A percentile compares a stretch with the other conserved stretches of the same genome.
Conservation (phyloP, 2,113 vertebrate genomes). For the Onychostruthus taczanowskii region DNA sequence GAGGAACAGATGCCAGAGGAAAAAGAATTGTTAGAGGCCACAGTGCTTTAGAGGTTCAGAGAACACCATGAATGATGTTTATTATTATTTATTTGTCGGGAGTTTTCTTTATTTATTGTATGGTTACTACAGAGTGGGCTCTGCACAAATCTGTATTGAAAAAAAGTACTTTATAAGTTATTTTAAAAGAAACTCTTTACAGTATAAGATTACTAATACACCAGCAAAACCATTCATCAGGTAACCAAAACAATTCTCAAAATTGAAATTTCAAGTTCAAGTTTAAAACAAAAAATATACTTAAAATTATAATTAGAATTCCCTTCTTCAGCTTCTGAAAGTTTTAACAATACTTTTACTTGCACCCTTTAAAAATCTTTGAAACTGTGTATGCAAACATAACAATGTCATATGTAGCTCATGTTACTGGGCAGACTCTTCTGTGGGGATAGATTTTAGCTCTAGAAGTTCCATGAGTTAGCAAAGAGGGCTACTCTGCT, state of each 20-base stretch:
- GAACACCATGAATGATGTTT: constrained; percentile 13
- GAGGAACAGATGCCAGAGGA: constrained; percentile 32
- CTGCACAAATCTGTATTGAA: neutral
- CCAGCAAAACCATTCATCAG: neutral
- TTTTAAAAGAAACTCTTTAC: neutral
- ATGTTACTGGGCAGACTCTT: neutral
- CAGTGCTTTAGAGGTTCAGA: neutral
- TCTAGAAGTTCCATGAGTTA: neutral
- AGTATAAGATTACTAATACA: neutral
- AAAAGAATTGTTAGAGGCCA: constrained; percentile 18
- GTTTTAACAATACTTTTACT: neutral
- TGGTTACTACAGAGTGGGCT: neutral
- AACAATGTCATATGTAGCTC: neutral
- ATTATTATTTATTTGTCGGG: constrained; percentile 44
- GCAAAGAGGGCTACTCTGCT: neutral
- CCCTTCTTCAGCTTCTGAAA: rapidly evolving
- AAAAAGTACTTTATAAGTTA: neutral
- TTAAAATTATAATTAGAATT: neutral
- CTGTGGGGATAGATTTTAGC: rapidly evolving
- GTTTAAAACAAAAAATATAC: neutral
- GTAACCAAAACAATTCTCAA: neutral
- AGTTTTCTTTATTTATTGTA: neutral
- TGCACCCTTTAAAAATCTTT: neutral
- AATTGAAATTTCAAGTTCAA: neutral
- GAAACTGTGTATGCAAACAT: neutral